phyloP scores from a whole-genome alignment of 2,113 vertebrate species.

The Syrmaticus mikado region DNA sequence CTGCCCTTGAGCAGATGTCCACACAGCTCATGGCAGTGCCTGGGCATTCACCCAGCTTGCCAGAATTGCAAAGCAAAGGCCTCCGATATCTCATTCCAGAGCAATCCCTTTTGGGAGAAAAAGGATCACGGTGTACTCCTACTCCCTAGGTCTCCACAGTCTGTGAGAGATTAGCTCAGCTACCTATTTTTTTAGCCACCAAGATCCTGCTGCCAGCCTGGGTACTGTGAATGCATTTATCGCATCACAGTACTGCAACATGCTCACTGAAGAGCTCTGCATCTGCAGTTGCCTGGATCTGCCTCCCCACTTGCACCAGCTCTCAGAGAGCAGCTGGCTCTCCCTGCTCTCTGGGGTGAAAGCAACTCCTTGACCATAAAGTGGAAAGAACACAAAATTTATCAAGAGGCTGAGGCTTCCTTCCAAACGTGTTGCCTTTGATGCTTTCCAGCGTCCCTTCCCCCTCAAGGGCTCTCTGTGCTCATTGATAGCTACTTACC shows the following conservation, averaged over 20 bases:
- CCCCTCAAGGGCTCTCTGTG: not conserved
- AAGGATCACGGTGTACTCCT: not conserved
- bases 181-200: not conserved
- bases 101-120: not conserved
- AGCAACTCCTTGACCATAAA: conserved; percentile 51
- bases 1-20: not conserved
- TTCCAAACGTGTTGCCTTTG: not conserved
- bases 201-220: not conserved
- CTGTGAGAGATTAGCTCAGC: not conserved
- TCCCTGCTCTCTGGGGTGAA: not conserved
- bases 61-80: not conserved
- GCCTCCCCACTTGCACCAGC: not conserved
- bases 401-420: not conserved
- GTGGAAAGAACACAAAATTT: conserved; percentile 47
- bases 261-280: not conserved
- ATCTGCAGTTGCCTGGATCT: not conserved
- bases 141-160: fast-evolving
- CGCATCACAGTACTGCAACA: not conserved
- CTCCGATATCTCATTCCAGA: not conserved
- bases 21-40: not conserved
- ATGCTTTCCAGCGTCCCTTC: not conserved
- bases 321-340: conserved; percentile 38
- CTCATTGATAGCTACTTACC: conserved; percentile 14
- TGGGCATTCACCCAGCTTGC: not conserved
- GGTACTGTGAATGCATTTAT: not conserved